A percentile compares a stretch with the other conserved stretches of the same genome.
These are phyloP conservation scores for Euproctis similis DNA, from an alignment of 2,888 invertebrate species.

Conservation along the genomic window DNA sequence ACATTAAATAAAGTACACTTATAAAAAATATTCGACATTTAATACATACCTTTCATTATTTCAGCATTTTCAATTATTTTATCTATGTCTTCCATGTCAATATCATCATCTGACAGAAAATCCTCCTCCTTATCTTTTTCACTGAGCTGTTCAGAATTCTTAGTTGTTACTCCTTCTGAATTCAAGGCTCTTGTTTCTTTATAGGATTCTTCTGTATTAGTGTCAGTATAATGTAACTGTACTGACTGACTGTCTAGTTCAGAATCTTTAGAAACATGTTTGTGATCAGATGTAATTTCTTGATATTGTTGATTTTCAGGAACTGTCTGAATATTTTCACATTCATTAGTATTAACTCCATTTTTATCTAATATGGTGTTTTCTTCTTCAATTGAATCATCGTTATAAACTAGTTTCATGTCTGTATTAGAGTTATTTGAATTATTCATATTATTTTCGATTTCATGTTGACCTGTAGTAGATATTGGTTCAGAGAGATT, in stretches of 20 bases:
- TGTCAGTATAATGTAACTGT: constrained; percentile 17
- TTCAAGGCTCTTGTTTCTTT: not conserved
- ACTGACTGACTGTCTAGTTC: constrained; percentile 22
- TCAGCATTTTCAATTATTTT: constrained; percentile 52
- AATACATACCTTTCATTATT: constrained; percentile 37
- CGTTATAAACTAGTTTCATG: constrained; percentile 29
- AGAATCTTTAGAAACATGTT: constrained; percentile 2
- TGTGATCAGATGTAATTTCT: constrained; percentile 4
- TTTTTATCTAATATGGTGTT: constrained; percentile 11
- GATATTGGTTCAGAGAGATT: not conserved
- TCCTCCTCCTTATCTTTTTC: constrained; percentile 9
- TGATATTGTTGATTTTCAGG: not conserved
- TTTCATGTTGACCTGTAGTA: not conserved
- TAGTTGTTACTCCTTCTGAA: constrained; percentile 3
- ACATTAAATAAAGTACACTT: too few relatives aligned
- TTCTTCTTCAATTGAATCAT: constrained; percentile 29
- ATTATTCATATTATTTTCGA: constrained; percentile 1
- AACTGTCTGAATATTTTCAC: constrained; percentile 5
- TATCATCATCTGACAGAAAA: constrained; percentile 50
- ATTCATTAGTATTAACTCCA: constrained; percentile 9
- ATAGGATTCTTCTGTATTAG: constrained; percentile 7
- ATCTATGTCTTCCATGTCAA: constrained; percentile 55
- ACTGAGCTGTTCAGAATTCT: constrained; percentile 10
- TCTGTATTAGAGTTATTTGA: constrained; percentile 25
- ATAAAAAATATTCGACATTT: too few relatives aligned